Conservation (phyloP, 2,797 vertebrate genomes). For the Anguilla marmorata region DNA sequence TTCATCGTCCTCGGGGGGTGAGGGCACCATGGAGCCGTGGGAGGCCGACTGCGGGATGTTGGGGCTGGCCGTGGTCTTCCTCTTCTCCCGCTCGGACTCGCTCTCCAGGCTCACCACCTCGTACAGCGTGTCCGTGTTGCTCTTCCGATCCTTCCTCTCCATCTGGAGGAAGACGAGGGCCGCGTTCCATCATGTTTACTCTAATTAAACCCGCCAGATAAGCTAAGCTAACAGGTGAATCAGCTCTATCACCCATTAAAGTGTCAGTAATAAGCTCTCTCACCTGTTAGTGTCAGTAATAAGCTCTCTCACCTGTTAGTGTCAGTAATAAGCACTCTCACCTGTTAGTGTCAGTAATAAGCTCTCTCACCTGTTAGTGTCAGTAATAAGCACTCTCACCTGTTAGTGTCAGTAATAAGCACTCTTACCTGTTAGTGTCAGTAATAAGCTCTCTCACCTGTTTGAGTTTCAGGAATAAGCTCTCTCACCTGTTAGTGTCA, state of each 20-base stretch:
- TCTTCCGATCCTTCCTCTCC: constrained; percentile 92
- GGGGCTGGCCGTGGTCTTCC: constrained; percentile 95
- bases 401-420: too few species aligned
- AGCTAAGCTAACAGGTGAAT: not conserved
- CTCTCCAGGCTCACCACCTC: constrained; percentile 96
- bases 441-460: too few species aligned
- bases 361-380: not conserved
- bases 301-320: constrained; percentile 77
- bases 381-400: constrained; percentile 56
- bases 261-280: constrained; percentile 25
- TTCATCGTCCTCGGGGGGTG: constrained; percentile 95
- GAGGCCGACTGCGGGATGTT: constrained; percentile 78
- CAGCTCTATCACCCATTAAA: constrained; percentile 80
- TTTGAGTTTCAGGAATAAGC: too few species aligned
- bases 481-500: not conserved
- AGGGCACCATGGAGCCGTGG: constrained; percentile 83
- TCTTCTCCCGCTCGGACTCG: constrained; percentile 88
- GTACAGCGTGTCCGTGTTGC: constrained; percentile 88
- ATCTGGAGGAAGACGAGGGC: constrained; percentile 65
- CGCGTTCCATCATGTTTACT: too few species aligned
- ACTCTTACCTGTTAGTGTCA: too few species aligned
- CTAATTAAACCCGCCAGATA: too few species aligned
- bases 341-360: too few species aligned
- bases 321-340: too few species aligned
- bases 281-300: constrained; percentile 96